Percentiles rank a stretch among this genome's conserved stretches.
Conservation (phyloP, 2,113 vertebrate genomes). For the Acanthochromis polyacanthus region DNA sequence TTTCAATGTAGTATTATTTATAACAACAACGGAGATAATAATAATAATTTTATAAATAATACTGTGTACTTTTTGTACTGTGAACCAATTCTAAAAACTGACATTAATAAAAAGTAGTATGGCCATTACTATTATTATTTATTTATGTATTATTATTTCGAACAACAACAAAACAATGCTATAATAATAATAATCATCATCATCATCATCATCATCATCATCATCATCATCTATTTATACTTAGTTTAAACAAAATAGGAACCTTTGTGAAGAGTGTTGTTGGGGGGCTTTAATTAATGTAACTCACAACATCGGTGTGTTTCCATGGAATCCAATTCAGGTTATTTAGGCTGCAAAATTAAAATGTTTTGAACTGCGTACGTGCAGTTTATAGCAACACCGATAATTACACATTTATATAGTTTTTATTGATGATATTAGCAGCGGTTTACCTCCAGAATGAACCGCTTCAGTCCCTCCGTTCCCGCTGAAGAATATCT, state of each 20-base stretch:
- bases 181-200: not conserved
- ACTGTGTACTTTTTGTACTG: too few species aligned
- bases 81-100: too few species aligned
- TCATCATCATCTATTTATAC: not conserved
- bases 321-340: constrained; percentile 20
- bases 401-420: not conserved
- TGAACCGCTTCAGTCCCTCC: constrained; percentile 68
- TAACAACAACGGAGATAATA: not conserved
- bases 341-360: not conserved
- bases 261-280: constrained; percentile 9
- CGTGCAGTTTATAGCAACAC: too few species aligned
- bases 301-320: constrained; percentile 61
- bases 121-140: too few species aligned
- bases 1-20: not conserved
- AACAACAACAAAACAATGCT: too few species aligned
- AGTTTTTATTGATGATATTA: not conserved
- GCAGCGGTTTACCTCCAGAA: constrained; percentile 20
- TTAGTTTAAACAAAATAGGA: not conserved
- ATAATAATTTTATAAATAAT: too few species aligned
- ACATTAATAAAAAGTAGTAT: too few species aligned
- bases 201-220: too few species aligned
- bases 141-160: too few species aligned
- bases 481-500: constrained; percentile 73
- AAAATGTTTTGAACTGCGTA: not conserved
- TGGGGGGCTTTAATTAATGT: constrained; percentile 15